Evolutionary conservation across 2,797 vertebrate species (phyloP), one percentile per base, ranked within the genome.

Genomic region (Otolemur crassicaudatus): DNA sequence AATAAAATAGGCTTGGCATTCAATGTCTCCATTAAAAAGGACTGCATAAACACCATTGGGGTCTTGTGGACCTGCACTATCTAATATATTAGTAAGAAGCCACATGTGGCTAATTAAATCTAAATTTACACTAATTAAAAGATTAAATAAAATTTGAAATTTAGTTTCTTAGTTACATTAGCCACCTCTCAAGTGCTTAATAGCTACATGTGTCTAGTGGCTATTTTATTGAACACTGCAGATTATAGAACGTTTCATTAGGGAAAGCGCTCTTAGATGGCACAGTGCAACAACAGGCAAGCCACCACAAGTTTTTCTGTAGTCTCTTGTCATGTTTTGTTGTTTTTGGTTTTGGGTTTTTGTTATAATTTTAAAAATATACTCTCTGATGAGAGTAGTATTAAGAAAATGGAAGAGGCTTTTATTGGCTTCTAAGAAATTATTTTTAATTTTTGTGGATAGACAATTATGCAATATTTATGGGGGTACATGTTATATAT

Each of bases 61-160:
- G 9, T 86, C 61, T 88, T 96, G 80, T 91, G 86, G 56, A 12
- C 72, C 85, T 70, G 16, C 2, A 13, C 77, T 40, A 3, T 25
- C 87, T 88, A 82, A 82, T 80, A 22, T 31, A 49, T 90, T 72
- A 70, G 72, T 94, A 95, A 94, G 72, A 85, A 93, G 91, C 82
- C 49, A 29, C 92, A 94, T 97, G 87, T 95, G 95, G 82, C 92
- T 96, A 86, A 95, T 96, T 95, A 88, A 83, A 69, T 97, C 93
- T 83, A 91, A 77, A 88, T 92, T 90, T 90, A 79, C 94, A 93
- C 96, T 94, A 92, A 91, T 95, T 95, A 65, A 63, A 95, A 95
- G 90, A 95, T 96, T 90, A 89, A 97, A 92, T 94, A 75, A 86
- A 95, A 91, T 94, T 61, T 25, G 72, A 85, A 96, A 77, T 96